phyloP scores from a whole-genome alignment of 2,888 invertebrate genomes.

The Taphrorychus bicolor region DNA sequence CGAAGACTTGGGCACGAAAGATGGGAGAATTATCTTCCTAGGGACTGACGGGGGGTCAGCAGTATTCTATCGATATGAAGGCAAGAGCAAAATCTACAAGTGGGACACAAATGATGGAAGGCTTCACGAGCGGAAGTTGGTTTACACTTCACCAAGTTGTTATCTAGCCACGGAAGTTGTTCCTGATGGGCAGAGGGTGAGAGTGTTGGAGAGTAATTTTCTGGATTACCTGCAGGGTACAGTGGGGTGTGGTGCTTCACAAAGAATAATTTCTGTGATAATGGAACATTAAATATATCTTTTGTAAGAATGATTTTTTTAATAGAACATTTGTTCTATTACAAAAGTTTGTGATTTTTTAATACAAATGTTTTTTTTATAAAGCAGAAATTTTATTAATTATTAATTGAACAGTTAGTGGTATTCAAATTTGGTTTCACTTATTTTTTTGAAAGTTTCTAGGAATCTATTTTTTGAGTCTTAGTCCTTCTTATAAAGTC shows the following conservation, averaged over 20 bases:
- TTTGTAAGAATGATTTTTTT: too few species aligned
- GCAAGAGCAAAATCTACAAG: slow-evolving; percentile 68
- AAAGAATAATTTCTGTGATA: too few species aligned
- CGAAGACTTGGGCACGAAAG: slow-evolving; percentile 65
- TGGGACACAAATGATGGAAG: slow-evolving; percentile 61
- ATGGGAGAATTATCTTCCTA: slow-evolving; percentile 63
- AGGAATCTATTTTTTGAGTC: too few species aligned
- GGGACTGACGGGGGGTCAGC: slow-evolving; percentile 68
- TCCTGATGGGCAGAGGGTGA: slow-evolving; percentile 64
- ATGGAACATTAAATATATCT: too few species aligned
- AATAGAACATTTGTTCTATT: too few species aligned
- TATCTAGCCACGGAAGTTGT: slow-evolving; percentile 68
- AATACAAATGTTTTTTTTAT: too few species aligned
- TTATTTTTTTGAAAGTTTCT: too few species aligned
- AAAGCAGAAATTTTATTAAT: too few species aligned
- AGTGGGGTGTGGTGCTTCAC: slow-evolving; percentile 64
- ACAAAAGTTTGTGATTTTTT: too few species aligned
- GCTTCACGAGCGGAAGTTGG: slow-evolving; percentile 63
- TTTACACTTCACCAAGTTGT: slow-evolving; percentile 67
- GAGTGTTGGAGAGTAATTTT: slow-evolving; percentile 72
- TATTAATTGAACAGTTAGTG: too few species aligned
- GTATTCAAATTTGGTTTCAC: too few species aligned
- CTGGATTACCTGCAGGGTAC: slow-evolving; percentile 68
- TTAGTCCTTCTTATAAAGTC: too few species aligned
- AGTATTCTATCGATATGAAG: slow-evolving; percentile 69